Conservation (phyloP, 2,797 vertebrate species). For the Fratercula arctica region DNA sequence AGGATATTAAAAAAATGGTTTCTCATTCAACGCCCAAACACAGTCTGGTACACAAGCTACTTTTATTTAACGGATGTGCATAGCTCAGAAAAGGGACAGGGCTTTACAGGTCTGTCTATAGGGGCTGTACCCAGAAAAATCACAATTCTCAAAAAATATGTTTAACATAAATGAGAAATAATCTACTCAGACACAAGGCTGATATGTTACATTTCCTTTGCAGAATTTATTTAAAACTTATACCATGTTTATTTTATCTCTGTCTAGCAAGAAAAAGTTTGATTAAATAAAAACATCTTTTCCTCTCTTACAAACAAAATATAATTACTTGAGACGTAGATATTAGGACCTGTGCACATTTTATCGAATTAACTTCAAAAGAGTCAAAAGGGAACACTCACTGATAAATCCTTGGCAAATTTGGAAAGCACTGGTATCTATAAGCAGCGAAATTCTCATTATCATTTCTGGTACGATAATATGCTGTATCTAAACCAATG, state of each 20-base stretch:
- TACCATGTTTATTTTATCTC: neutral
- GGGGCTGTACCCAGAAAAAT: neutral
- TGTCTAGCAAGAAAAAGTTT: neutral
- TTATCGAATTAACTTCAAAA: conserved; percentile 2
- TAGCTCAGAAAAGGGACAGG: neutral
- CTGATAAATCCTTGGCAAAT: neutral
- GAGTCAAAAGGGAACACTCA: neutral
- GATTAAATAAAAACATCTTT: neutral
- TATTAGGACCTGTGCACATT: neutral
- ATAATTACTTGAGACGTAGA: neutral
- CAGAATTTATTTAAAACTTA: neutral
- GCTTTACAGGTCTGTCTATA: neutral
- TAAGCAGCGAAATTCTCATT: neutral
- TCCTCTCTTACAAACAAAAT: neutral
- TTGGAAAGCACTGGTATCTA: neutral
- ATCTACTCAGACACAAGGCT: neutral
- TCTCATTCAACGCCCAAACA: neutral
- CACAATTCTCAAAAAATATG: neutral
- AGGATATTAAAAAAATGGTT: neutral
- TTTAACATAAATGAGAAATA: neutral
- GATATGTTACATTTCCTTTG: neutral
- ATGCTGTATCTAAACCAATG: neutral
- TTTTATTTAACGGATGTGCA: neutral
- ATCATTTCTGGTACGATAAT: neutral
- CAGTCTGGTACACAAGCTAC: neutral